Conservation (phyloP, 2,888 invertebrate genomes). For the Venusia cambrica region DNA sequence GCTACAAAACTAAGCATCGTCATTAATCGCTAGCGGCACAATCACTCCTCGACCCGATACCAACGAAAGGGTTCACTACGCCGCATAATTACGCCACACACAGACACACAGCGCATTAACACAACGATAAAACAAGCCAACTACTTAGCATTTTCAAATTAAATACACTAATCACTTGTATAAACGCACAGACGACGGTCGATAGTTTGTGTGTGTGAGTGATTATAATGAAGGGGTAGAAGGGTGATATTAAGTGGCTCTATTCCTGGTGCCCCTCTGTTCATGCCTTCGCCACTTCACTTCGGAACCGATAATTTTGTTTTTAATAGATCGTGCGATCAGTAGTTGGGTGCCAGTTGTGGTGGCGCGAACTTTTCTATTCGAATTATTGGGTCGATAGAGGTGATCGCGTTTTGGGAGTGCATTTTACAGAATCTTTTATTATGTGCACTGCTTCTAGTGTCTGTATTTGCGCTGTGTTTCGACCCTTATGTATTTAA, state of each 20-base stretch:
- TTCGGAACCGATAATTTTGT: constrained; percentile 61
- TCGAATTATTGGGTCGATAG: constrained; percentile 6
- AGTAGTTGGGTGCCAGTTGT: constrained; percentile 13
- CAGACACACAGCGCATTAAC: constrained; percentile 47
- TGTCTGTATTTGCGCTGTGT: too few relatives aligned
- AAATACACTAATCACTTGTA: constrained; percentile 81
- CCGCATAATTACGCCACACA: constrained; percentile 64
- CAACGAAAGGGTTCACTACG: constrained; percentile 67
- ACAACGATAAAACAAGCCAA: constrained; percentile 73
- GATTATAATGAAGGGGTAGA: constrained; percentile 79
- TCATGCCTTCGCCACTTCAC: constrained; percentile 72
- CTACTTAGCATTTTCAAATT: constrained; percentile 82
- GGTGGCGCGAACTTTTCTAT: constrained; percentile 10
- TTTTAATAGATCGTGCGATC: constrained; percentile 38
- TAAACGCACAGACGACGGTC: constrained; percentile 64
- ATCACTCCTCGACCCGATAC: constrained; percentile 62
- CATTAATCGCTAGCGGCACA: constrained; percentile 67
- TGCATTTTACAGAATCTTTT: too few relatives aligned
- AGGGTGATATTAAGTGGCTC: constrained; percentile 80
- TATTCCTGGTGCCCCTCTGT: constrained; percentile 70
- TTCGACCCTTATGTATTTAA: too few relatives aligned
- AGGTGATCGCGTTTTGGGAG: too few relatives aligned
- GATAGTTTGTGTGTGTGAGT: constrained; percentile 72
- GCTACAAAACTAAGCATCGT: constrained; percentile 43
- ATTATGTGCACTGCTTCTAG: too few relatives aligned